Conservation (phyloP, 1,140 invertebrate species). For the Dendroctonus valens region DNA sequence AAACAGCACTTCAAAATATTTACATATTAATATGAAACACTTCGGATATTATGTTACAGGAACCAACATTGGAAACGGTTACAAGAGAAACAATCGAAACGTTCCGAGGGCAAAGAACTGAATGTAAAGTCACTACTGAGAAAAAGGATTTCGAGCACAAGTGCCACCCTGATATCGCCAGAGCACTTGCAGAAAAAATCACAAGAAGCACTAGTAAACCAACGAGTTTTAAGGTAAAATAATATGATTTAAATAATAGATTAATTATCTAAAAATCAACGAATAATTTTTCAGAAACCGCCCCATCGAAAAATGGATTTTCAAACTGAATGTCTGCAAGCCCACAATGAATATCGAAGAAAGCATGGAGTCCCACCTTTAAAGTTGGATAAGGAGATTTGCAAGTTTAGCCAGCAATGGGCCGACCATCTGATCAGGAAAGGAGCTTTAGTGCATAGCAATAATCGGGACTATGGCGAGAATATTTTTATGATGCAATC, state of each 20-base stretch:
- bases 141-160: conserved; percentile 52
- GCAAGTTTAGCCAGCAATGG: conserved; percentile 60
- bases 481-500: conserved; percentile 52
- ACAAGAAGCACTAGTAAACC: conserved; percentile 48
- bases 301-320: conserved; percentile 41
- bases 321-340: conserved; percentile 55
- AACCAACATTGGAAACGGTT: conserved; percentile 55
- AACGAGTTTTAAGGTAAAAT: conserved; percentile 26
- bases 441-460: conserved; percentile 57
- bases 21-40: too few relatives aligned
- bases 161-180: conserved; percentile 41
- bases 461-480: conserved; percentile 59
- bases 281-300: conserved; percentile 29
- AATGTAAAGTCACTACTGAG: conserved; percentile 60
- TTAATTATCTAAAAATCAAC: background rate
- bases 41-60: conserved; percentile 27
- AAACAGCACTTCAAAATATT: background rate
- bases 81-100: conserved; percentile 62
- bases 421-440: conserved; percentile 59
- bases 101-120: conserved; percentile 57
- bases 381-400: conserved; percentile 62
- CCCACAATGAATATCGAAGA: conserved; percentile 64
- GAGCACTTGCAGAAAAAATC: conserved; percentile 44
- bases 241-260: background rate
- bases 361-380: conserved; percentile 62